A percentile compares a stretch with the other conserved stretches of the same genome.
phyloP scores from a whole-genome alignment of 1,140 invertebrate genomes.

The Subanguina moxae region DNA sequence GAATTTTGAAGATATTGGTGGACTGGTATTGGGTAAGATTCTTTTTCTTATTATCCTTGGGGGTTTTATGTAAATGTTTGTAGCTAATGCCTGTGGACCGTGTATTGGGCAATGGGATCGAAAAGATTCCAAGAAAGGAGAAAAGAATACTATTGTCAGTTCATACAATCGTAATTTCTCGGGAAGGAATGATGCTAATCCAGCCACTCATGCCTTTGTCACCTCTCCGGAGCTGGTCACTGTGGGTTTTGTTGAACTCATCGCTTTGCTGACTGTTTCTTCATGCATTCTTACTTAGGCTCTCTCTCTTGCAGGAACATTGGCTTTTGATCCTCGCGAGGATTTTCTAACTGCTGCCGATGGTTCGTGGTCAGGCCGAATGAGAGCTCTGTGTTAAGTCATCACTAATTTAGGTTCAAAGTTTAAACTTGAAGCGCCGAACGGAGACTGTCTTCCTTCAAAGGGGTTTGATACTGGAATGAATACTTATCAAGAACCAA shows the following conservation, averaged over 20 bases:
- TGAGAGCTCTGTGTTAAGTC: conserved; percentile 7
- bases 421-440: conserved; percentile 84
- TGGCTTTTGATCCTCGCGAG: conserved; percentile 88
- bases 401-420: conserved; percentile 66
- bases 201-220: conserved; percentile 95
- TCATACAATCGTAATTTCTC: conserved; percentile 99
- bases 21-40: conserved; percentile 73
- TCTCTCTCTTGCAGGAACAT: conserved; percentile 80
- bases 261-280: too few species aligned
- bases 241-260: too few species aligned
- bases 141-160: conserved; percentile 98
- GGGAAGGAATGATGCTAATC: conserved; percentile 91
- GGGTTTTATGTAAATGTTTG: too few species aligned
- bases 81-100: conserved; percentile 79
- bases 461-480: conserved; percentile 92
- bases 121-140: conserved; percentile 93
- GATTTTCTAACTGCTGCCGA: conserved; percentile 72
- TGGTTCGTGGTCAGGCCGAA: conserved; percentile 50
- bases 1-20: conserved; percentile 72
- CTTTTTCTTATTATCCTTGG: too few species aligned
- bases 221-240: conserved; percentile 99
- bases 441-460: conserved; percentile 84
- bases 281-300: too few species aligned
- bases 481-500: conserved; percentile 90
- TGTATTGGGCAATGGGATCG: conserved; percentile 98